phyloP scores from a whole-genome alignment of 2,888 invertebrate genomes.

The Achlya flavicornis region DNA sequence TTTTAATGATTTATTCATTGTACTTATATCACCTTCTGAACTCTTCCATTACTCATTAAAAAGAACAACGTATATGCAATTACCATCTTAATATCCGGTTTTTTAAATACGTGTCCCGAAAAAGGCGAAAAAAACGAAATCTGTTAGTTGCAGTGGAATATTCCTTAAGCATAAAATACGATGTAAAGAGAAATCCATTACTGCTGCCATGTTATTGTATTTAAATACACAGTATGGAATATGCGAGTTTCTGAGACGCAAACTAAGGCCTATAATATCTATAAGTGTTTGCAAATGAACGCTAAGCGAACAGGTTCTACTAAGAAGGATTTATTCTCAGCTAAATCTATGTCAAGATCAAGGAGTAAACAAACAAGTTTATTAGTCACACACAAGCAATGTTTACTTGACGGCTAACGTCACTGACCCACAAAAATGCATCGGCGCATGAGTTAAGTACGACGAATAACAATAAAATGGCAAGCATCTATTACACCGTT shows the following conservation, averaged over 20 bases:
- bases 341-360: constrained; percentile 80
- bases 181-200: neutral
- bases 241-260: neutral
- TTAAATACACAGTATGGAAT: neutral
- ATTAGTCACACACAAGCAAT: constrained; percentile 62
- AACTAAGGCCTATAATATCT: constrained; percentile 28
- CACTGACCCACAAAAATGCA: constrained; percentile 67
- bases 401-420: constrained; percentile 57
- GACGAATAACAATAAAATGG: constrained; percentile 25
- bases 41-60: neutral
- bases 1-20: too few species aligned
- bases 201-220: neutral
- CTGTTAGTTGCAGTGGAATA: neutral
- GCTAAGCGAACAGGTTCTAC: constrained; percentile 64
- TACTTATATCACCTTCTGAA: neutral
- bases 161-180: neutral
- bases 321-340: constrained; percentile 69
- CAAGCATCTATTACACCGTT: neutral
- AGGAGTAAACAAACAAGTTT: constrained; percentile 67
- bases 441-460: constrained; percentile 31
- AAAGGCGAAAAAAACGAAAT: neutral
- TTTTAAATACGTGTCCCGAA: neutral
- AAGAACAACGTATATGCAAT: neutral
- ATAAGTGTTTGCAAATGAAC: constrained; percentile 55
- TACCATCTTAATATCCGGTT: neutral